These are phyloP conservation scores for Cryptosula pallasiana DNA, from an alignment of 2,888 invertebrate genomes.

Conservation along the genomic window DNA sequence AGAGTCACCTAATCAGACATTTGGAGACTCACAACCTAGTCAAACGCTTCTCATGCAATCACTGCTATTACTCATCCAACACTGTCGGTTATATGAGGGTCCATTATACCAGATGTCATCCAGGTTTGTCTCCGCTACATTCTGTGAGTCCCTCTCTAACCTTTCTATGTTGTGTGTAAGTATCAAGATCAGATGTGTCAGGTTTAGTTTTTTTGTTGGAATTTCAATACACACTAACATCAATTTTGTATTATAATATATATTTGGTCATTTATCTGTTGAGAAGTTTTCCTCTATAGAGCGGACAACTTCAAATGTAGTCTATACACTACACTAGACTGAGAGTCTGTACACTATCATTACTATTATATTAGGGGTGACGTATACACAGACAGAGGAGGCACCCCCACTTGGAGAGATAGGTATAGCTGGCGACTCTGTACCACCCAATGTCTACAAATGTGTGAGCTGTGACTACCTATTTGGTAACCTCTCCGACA, in stretches of 20 bases:
- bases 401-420: conserved; percentile 25
- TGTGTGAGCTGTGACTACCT: conserved; percentile 51
- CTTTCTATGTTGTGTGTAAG: no score
- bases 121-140: conserved; percentile 27
- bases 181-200: no score
- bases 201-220: no score
- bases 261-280: no score
- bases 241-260: no score
- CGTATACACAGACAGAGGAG: conserved; percentile 19
- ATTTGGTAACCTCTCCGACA: conserved; percentile 50
- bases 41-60: conserved; percentile 44
- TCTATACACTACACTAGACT: no score
- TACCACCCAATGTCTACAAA: conserved; percentile 36
- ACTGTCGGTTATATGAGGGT: conserved; percentile 49
- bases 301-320: no score
- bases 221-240: no score
- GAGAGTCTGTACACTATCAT: no score
- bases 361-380: no score
- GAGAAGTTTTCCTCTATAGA: no score
- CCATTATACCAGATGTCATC: conserved; percentile 45
- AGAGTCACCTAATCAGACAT: conserved; percentile 47
- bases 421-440: conserved; percentile 20
- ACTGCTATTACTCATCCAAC: conserved; percentile 50
- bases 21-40: conserved; percentile 49
- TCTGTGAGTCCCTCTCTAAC: no score